phyloP scores from a whole-genome alignment of 2,113 vertebrate species.

The Etheostoma spectabile region DNA sequence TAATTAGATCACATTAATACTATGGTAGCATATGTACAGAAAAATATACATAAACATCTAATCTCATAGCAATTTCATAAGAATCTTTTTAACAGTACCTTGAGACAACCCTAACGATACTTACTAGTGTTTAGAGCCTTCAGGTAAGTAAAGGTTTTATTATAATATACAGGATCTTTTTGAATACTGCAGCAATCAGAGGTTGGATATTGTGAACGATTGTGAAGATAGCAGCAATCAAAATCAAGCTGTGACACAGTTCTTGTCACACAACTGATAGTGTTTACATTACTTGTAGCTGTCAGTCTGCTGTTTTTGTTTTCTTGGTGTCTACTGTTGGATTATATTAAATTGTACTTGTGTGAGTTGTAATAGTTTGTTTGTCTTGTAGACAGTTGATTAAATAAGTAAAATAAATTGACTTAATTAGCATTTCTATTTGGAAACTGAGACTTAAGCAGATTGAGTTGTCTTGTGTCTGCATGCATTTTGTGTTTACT shows the following conservation, averaged over 20 bases:
- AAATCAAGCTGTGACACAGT: constrained; percentile 55
- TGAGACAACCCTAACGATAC: background rate
- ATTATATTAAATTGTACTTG: constrained; percentile 18
- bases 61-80: background rate
- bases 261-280: constrained; percentile 37
- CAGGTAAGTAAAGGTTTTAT: background rate
- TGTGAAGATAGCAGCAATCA: constrained; percentile 49
- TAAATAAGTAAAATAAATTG: too few relatives aligned
- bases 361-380: constrained; percentile 29
- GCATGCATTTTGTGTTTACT: background rate
- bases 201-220: constrained; percentile 33
- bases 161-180: background rate
- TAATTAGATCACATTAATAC: constrained; percentile 9
- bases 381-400: constrained; percentile 28
- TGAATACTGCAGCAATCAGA: constrained; percentile 48
- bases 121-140: background rate
- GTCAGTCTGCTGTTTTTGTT: constrained; percentile 51
- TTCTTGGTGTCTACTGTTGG: constrained; percentile 27
- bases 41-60: constrained; percentile 2
- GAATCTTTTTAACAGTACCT: background rate
- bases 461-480: constrained; percentile 26
- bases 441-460: constrained; percentile 19
- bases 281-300: constrained; percentile 29
- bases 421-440: constrained; percentile 20
- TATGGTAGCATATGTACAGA: background rate